phyloP scores from a whole-genome alignment of 2,797 vertebrate genomes.

The Apodemus agrarius region DNA sequence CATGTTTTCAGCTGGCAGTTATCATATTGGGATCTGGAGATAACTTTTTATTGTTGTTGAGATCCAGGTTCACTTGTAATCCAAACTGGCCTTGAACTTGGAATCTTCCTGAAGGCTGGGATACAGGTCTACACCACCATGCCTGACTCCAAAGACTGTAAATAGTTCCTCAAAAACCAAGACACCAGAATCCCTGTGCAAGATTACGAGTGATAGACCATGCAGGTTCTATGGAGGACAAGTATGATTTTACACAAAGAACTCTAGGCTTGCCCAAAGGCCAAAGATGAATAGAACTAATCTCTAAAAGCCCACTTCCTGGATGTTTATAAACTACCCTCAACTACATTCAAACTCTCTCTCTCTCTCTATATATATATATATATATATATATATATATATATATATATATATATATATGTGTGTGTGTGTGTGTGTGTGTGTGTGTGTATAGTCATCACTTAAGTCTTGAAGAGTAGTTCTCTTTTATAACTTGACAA shows the following conservation, averaged over 20 bases:
- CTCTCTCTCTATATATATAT: no score
- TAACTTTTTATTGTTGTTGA: not conserved
- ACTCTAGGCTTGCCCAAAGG: not conserved
- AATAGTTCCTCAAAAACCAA: not conserved
- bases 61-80: not conserved
- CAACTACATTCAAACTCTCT: not conserved
- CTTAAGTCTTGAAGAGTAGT: not conserved
- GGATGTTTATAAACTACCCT: not conserved
- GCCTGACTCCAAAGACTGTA: not conserved
- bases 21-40: not conserved
- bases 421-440: no score
- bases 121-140: not conserved
- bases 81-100: not conserved
- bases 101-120: not conserved
- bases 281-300: not conserved
- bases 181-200: not conserved
- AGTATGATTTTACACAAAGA: not conserved
- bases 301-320: not conserved
- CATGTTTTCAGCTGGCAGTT: not conserved
- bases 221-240: not conserved
- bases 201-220: not conserved
- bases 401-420: no score
- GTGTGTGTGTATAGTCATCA: not conserved
- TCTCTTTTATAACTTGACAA: conserved; percentile 1
- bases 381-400: no score